Percentiles rank a stretch among this genome's conserved stretches.
Evolutionary conservation across 1,140 invertebrate genomes (phyloP).

Genomic region (Drosophila equinoxialis): DNA sequence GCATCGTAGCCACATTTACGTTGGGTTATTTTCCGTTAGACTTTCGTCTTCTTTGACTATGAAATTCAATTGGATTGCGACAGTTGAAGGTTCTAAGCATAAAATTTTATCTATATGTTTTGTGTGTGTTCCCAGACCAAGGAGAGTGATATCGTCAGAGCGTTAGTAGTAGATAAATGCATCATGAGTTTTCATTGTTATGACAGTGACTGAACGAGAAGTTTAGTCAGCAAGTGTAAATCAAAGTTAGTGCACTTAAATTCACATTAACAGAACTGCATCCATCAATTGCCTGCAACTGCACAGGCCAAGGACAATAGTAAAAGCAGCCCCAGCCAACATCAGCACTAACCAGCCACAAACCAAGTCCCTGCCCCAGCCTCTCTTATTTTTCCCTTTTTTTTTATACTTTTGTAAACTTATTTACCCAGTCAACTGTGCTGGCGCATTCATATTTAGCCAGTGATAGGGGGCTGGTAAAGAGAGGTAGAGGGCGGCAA

Average conservation of each 20-base stretch:
- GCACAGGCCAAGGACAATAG: constrained; percentile 61
- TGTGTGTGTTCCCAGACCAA: not conserved
- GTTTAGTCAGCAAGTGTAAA: constrained; percentile 17
- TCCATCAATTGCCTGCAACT: constrained; percentile 32
- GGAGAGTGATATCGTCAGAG: not conserved
- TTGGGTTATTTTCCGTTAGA: not conserved
- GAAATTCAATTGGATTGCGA: constrained; percentile 24
- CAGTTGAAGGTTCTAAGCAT: constrained; percentile 19
- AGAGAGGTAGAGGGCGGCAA: not conserved
- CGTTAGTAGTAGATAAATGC: constrained; percentile 11
- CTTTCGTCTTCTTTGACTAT: constrained; percentile 9
- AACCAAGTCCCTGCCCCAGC: not conserved
- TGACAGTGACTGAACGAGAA: not conserved
- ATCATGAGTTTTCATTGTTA: constrained; percentile 35
- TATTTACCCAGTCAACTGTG: constrained; percentile 66
- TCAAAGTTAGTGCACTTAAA: constrained; percentile 39
- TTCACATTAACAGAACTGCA: constrained; percentile 31
- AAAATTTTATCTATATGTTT: constrained; percentile 30
- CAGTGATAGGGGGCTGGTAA: not conserved
- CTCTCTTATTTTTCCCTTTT: constrained; percentile 1
- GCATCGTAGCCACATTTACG: constrained; percentile 35
- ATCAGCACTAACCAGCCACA: not conserved
- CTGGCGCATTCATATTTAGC: constrained; percentile 42
- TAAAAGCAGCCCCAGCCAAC: constrained; percentile 28
- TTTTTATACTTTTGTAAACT: constrained; percentile 43